Evolutionary conservation across 2,113 vertebrate species (phyloP), one percentile per base, ranked within the genome.

Genomic region (Odocoileus virginianus): DNA sequence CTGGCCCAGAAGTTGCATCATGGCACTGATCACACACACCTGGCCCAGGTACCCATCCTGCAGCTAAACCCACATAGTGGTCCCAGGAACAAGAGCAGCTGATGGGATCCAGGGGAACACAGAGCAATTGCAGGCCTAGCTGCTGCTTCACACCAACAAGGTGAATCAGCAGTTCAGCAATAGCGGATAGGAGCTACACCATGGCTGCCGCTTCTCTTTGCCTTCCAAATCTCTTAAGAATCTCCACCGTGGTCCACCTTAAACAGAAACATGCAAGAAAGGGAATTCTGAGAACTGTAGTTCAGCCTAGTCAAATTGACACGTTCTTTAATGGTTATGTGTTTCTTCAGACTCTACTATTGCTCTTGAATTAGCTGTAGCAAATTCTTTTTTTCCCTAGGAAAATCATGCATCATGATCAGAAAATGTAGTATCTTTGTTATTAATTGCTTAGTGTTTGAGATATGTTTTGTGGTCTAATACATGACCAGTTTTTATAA

Each of bases 401-500:
- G 57, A 84, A 88, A 94, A 55, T 83, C 36, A 36, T 94, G 60
- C 19, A 78, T 86, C 86, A 95, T 76, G 40, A 84, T 78, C 25
- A 93, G 30, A 95, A 27, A 92, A 92, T 87, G 6, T 30, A 94
- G 21, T 47, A 57, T 45, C 67, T 87, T 93, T 89, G 33, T 76
- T 79, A 84, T 17, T 52, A 33, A 52, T 45, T 76, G 74, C 60
- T 74, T 96, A 36, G 52, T 85, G 95, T 92, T 91, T 55, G 36
- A 85, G 33, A 40, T 50, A 76, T 74, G 40, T 86, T 90, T 88
- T 79, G 27, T 92, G 43, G 60, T 76, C 58, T 89, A 93, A 57
- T 79, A 93, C 28, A 52, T 71, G n/a, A 82, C 91, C 64, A 50
- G 54, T 82, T 96, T 95, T 96, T 78, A 90, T 81, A 67, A 94